Conservation (phyloP, 1,140 invertebrate species). For the Bombus superbus region DNA sequence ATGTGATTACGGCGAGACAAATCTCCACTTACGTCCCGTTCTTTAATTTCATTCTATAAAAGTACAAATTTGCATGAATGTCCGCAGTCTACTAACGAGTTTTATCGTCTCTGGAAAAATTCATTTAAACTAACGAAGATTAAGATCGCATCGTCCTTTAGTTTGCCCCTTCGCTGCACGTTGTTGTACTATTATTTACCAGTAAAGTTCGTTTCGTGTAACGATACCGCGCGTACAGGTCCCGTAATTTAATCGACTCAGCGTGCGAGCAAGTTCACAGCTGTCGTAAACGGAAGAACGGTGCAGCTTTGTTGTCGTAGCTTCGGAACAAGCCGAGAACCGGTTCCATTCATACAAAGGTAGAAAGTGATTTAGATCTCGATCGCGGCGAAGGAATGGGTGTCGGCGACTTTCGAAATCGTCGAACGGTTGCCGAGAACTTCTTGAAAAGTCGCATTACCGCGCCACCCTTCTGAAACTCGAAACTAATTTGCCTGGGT, state of each 20-base stretch:
- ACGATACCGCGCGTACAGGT: background rate
- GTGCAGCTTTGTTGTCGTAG: background rate
- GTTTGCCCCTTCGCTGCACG: background rate
- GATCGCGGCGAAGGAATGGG: background rate
- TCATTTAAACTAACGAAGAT: conserved; percentile 1
- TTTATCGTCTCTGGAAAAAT: background rate
- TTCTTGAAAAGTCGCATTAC: conserved; percentile 48
- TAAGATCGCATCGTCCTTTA: background rate
- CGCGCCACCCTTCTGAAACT: conserved; percentile 11
- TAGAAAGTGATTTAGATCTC: conserved; percentile 19
- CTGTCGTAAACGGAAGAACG: background rate
- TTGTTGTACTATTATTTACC: background rate
- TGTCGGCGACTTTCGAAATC: conserved; percentile 31
- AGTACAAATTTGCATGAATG: background rate
- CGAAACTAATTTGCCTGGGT: conserved; percentile 49
- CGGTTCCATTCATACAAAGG: background rate
- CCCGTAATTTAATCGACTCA: background rate
- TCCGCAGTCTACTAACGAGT: background rate
- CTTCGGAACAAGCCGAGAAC: background rate
- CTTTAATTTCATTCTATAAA: background rate
- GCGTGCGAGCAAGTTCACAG: background rate
- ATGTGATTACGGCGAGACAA: background rate
- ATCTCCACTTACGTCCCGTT: background rate
- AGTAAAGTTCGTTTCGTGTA: background rate
- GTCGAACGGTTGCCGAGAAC: conserved; percentile 12